These are phyloP conservation scores for Lepidurus arcticus DNA, from an alignment of 1,140 invertebrate genomes.

Conservation along the genomic window DNA sequence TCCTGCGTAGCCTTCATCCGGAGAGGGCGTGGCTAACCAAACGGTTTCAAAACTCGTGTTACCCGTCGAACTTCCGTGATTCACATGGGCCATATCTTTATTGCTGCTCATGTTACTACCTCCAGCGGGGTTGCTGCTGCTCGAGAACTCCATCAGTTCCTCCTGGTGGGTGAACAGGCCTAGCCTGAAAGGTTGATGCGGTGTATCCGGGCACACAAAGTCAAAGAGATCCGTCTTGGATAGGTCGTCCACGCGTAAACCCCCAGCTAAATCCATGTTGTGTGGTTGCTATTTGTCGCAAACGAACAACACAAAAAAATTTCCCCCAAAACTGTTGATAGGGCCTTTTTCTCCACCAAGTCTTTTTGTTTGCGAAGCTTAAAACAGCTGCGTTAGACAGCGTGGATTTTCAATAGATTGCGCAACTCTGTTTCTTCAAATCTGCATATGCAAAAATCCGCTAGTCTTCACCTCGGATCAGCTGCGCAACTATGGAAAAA, in stretches of 20 bases:
- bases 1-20: slow-evolving; percentile 31
- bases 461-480: neutral
- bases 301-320: too few species aligned
- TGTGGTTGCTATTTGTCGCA: too few species aligned
- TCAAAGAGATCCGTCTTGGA: slow-evolving; percentile 33
- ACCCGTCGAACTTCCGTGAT: neutral
- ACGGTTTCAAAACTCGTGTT: slow-evolving; percentile 27
- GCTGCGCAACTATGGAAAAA: neutral
- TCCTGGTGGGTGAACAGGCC: slow-evolving; percentile 26
- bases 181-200: slow-evolving; percentile 26
- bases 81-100: neutral
- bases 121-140: neutral
- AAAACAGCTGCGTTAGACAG: too few species aligned
- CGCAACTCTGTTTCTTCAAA: neutral
- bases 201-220: slow-evolving; percentile 32
- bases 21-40: slow-evolving; percentile 31
- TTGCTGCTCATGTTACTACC: neutral
- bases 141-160: neutral
- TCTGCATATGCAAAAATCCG: neutral
- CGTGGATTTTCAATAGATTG: too few species aligned
- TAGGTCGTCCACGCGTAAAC: slow-evolving; percentile 31
- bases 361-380: too few species aligned
- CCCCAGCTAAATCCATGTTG: slow-evolving; percentile 30
- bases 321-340: too few species aligned
- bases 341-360: too few species aligned